Evolutionary conservation across 2,113 vertebrate genomes (phyloP), one percentile per base, ranked within the genome.

Genomic region (Aegithalos caudatus): DNA sequence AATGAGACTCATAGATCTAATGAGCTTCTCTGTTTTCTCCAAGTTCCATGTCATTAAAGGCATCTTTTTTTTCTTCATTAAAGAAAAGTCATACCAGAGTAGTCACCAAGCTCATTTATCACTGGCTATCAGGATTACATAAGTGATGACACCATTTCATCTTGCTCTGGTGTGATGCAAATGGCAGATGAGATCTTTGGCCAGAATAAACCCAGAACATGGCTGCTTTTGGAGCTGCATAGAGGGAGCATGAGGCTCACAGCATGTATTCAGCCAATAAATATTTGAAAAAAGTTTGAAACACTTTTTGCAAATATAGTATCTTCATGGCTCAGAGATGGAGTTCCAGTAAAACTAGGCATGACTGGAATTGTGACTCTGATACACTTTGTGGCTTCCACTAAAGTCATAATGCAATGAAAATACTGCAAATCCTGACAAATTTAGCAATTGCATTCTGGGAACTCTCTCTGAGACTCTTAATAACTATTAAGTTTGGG

Each of bases 301-400:
- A 92, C 18, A 11, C 71, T 48, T 90, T 69, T 38, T 86, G 50
- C 73, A 90, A 92, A 92, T 79, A 57, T 24, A 70, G n/a, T 77
- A 53, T 69, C 66, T 54, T 80, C 58, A 53, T 24, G 21, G 42
- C 90, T 90, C 44, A 62, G 66, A 76, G 81, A 67, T 61, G 66
- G 58, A 69, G 71, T 76, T 80, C 78, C 57, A 37, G 74, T 72
- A 69, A 76, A 93, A 93, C 65, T 57, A 69, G 90, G 50, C 42
- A 47, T 0, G 6, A 40, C 62, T 77, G 85, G 50, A 88, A 69
- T 72, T 12, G 45, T 13, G 23, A 90, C 86, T 21, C n/a, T 62
- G 54, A 80, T 2, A 1, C 35, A 37, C 47, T 80, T 42, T 12
- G n/a, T 72, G 42, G 42, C 45, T 88, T 69, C 48, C 45, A 38